phyloP scores from a whole-genome alignment of 2,113 vertebrate genomes.

The Labeo rohita region DNA sequence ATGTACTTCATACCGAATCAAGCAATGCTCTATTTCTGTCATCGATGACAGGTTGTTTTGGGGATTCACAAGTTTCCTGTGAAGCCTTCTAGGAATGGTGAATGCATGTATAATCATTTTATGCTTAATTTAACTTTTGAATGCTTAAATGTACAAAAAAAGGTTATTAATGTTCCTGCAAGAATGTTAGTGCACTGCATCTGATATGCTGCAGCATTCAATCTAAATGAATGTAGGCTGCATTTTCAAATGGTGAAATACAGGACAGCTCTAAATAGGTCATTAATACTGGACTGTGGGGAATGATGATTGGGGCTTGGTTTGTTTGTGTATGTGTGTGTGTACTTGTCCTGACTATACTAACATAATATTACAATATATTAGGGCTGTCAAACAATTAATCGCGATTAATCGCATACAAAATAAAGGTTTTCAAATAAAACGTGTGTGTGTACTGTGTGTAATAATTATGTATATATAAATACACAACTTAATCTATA shows the following conservation, averaged over 20 bases:
- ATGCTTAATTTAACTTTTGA: constrained; percentile 11
- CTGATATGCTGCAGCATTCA: not conserved
- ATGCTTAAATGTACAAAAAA: not conserved
- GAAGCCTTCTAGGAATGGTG: not conserved
- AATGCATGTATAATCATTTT: not conserved
- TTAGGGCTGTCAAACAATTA: no score
- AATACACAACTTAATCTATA: no score
- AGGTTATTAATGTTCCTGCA: not conserved
- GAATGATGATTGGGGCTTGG: constrained; percentile 3
- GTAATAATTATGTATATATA: no score
- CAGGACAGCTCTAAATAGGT: constrained; percentile 27
- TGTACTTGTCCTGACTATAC: not conserved
- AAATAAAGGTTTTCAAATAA: no score
- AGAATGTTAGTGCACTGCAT: not conserved
- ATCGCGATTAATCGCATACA: no score
- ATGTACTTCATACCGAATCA: not conserved
- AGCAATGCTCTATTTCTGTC: constrained; percentile 5
- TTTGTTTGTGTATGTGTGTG: not conserved
- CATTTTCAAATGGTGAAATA: not conserved
- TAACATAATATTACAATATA: no score
- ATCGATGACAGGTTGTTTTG: not conserved
- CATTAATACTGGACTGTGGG: constrained; percentile 35
- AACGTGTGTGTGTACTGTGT: no score
- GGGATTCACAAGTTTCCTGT: not conserved
- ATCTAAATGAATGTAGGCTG: not conserved